Conservation (phyloP, 2,113 vertebrate species). For the Takifugu bimaculatus region DNA sequence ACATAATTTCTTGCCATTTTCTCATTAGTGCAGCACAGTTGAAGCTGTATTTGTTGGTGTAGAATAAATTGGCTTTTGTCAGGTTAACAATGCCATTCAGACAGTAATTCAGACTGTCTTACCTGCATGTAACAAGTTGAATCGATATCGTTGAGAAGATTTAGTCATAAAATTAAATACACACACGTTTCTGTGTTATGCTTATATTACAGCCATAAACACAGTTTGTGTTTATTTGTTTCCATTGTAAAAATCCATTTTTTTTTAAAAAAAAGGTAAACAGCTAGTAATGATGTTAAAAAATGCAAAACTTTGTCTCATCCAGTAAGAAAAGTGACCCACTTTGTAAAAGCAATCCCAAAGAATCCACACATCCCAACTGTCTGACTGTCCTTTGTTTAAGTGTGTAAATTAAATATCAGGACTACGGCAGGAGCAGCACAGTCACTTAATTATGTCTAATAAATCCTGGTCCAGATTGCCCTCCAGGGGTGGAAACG, state of each 20-base stretch:
- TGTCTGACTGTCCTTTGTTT: conserved; percentile 69
- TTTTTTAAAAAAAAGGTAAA: too few relatives aligned
- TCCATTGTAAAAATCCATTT: too few relatives aligned
- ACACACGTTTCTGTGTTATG: too few relatives aligned
- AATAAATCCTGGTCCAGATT: conserved; percentile 77
- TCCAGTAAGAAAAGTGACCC: conserved; percentile 3
- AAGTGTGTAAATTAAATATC: conserved; percentile 75
- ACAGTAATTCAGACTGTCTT: too few relatives aligned
- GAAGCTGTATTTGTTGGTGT: not conserved
- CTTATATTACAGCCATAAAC: too few relatives aligned
- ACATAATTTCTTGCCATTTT: conserved; percentile 42
- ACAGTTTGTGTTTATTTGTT: too few relatives aligned
- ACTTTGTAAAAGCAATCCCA: conserved; percentile 40
- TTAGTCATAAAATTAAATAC: not conserved
- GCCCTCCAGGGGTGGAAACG: conserved; percentile 72
- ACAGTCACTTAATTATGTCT: conserved; percentile 78
- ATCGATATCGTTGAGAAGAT: not conserved
- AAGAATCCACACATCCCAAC: conserved; percentile 37
- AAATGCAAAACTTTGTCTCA: conserved; percentile 20
- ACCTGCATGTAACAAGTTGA: not conserved
- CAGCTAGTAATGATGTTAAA: not conserved
- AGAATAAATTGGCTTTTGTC: not conserved
- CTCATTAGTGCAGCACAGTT: conserved; percentile 25
- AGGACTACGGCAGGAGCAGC: conserved; percentile 64
- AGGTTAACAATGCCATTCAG: not conserved